Evolutionary conservation across 2,113 vertebrate species (phyloP).

Genomic region (Esox niger): DNA sequence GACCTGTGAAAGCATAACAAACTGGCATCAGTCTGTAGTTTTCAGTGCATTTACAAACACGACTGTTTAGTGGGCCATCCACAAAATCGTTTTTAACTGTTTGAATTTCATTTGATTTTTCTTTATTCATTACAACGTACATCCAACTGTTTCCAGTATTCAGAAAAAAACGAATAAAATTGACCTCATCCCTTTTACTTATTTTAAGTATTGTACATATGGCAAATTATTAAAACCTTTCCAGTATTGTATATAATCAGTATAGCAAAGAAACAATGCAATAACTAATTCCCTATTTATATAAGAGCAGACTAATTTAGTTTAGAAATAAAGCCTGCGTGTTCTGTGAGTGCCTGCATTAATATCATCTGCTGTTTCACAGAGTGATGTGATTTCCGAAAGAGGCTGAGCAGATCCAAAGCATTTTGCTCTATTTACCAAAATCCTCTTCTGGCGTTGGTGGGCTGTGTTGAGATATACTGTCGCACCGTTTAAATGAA

Average conservation of each 20-base stretch:
- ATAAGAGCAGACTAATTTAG: constrained; percentile 19
- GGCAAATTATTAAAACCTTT: not conserved
- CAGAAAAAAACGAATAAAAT: not conserved
- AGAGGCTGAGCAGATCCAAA: constrained; percentile 58
- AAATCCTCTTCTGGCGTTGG: constrained; percentile 84
- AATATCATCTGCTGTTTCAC: constrained; percentile 53
- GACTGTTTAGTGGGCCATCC: not conserved
- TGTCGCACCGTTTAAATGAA: constrained; percentile 98
- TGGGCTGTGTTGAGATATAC: constrained; percentile 90
- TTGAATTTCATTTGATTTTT: not conserved
- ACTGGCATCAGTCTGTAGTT: not conserved
- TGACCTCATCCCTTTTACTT: not conserved
- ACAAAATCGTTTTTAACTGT: not conserved
- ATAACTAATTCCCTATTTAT: constrained; percentile 2
- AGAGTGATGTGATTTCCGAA: constrained; percentile 46
- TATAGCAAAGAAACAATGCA: not conserved
- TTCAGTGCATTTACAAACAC: not conserved
- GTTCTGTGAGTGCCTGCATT: constrained; percentile 44
- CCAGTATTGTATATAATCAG: not conserved
- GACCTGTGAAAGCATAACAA: too few species aligned
- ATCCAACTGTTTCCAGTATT: not conserved
- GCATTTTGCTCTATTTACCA: constrained; percentile 81
- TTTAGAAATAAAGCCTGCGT: constrained; percentile 26
- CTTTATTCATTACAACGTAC: not conserved
- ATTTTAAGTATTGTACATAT: not conserved